Evolutionary conservation across 2,797 vertebrate species (phyloP).

Genomic region (Denticeps clupeoides): DNA sequence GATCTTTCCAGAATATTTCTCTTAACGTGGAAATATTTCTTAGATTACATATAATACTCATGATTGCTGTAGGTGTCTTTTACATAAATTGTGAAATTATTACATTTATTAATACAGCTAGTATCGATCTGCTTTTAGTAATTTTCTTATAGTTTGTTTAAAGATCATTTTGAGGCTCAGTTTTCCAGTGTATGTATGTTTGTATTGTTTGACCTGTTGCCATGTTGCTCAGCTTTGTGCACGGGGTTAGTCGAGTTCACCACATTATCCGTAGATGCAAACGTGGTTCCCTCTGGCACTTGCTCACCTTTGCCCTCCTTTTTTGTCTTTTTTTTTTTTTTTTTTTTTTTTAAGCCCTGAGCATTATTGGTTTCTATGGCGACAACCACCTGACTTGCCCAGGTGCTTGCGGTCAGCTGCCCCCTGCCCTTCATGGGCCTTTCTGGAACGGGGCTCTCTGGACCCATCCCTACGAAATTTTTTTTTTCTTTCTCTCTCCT

Average conservation of each 20-base stretch:
- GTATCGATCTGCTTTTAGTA: no score
- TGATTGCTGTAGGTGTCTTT: no score
- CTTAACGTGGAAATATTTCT: no score
- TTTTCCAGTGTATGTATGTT: no score
- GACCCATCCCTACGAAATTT: conserved; percentile 7
- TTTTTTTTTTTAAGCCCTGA: conserved; percentile 39
- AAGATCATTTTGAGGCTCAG: no score
- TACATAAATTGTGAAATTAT: no score
- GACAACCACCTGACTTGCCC: conserved; percentile 53
- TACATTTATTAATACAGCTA: no score
- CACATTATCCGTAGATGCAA: background rate
- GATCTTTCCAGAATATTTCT: no score
- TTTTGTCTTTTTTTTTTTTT: background rate
- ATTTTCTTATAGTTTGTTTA: no score
- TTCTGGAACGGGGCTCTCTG: conserved; percentile 58
- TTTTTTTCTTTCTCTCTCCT: background rate
- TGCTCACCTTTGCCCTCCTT: conserved; percentile 53
- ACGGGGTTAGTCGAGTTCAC: background rate
- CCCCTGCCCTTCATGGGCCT: conserved; percentile 21
- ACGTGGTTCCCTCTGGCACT: background rate
- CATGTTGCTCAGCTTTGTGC: no score
- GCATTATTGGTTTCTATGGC: conserved; percentile 51
- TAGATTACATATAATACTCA: no score
- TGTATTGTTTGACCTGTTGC: no score
- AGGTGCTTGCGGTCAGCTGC: conserved; percentile 56